Conservation (phyloP, 2,113 vertebrate species). For the Echinops telfairi region DNA sequence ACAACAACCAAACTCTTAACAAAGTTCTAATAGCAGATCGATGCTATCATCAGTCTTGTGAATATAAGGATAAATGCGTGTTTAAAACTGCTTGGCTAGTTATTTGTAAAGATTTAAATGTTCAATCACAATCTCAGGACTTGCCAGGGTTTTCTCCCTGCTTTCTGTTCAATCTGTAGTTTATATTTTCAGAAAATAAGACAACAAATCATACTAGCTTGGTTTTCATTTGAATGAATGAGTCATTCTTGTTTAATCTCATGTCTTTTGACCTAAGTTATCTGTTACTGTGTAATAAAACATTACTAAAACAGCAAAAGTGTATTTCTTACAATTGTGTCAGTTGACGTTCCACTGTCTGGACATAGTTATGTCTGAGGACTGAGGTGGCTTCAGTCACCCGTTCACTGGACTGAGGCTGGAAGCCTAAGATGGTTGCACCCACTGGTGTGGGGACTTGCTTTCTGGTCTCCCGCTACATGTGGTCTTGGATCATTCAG, state of each 20-base stretch:
- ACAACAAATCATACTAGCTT: conserved; percentile 2
- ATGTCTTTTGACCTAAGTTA: conserved; percentile 6
- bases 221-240: conserved; percentile 44
- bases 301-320: background rate
- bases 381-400: background rate
- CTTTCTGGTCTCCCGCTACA: background rate
- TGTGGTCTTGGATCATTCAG: background rate
- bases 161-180: conserved; percentile 73
- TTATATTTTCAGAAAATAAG: conserved; percentile 85
- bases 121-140: conserved; percentile 77
- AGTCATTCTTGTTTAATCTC: background rate
- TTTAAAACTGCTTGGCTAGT: conserved; percentile 50
- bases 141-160: conserved; percentile 63
- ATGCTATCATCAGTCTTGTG: conserved; percentile 48
- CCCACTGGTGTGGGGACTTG: background rate
- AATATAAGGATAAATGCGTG: conserved; percentile 45
- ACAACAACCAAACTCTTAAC: background rate
- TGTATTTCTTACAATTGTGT: background rate
- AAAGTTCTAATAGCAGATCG: conserved; percentile 16
- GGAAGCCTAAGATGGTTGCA: background rate
- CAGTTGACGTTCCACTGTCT: background rate
- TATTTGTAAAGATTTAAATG: conserved; percentile 59
- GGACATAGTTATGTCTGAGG: background rate
- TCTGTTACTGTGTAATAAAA: background rate
- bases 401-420: background rate